Conservation (phyloP, 1,140 invertebrate species). For the Battus philenor region DNA sequence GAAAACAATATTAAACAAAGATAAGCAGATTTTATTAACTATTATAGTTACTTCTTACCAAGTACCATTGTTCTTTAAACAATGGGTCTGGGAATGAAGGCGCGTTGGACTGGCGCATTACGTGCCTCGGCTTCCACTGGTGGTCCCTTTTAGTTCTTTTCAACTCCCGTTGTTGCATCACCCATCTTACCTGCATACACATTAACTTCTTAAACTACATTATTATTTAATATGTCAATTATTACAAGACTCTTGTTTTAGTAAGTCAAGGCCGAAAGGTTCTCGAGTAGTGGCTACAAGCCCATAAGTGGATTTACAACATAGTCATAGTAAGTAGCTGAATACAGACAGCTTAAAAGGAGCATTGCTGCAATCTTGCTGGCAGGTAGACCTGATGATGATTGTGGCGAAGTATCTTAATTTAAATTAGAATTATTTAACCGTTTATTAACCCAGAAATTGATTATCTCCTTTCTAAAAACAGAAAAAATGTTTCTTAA, state of each 20-base stretch:
- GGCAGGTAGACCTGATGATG: too few species aligned
- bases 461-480: too few species aligned
- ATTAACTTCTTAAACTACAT: neutral
- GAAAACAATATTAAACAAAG: conserved; percentile 3
- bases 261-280: too few species aligned
- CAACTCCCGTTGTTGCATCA: conserved; percentile 93
- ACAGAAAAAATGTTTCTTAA: too few species aligned
- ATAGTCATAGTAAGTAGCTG: neutral
- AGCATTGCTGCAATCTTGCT: too few species aligned
- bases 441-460: too few species aligned
- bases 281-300: too few species aligned
- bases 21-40: conserved; percentile 5
- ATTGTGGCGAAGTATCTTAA: too few species aligned
- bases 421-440: too few species aligned
- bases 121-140: conserved; percentile 47
- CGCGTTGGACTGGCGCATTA: conserved; percentile 61
- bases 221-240: neutral
- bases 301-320: neutral
- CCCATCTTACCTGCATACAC: conserved; percentile 91
- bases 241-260: neutral
- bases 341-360: too few species aligned
- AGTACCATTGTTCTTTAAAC: conserved; percentile 97
- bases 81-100: conserved; percentile 93
- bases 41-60: conserved; percentile 81
- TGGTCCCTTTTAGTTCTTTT: conserved; percentile 90